A percentile compares a stretch with the other conserved stretches of the same genome.
phyloP scores from a whole-genome alignment of 2,888 invertebrate species.

The Lypha dubia region DNA sequence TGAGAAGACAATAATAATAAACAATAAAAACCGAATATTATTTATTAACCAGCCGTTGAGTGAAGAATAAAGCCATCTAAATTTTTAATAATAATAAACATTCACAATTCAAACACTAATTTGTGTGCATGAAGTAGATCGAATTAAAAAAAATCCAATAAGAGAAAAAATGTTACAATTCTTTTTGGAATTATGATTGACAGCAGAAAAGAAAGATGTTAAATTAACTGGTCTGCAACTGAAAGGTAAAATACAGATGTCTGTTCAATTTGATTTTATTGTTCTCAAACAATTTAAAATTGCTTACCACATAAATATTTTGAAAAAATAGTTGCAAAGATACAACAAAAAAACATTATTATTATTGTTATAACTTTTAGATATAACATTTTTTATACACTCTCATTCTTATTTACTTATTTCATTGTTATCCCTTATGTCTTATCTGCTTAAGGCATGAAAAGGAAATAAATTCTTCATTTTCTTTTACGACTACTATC shows the following conservation, averaged over 20 bases:
- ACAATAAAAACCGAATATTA: background rate
- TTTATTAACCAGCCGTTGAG: background rate
- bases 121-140: slow-evolving; percentile 10
- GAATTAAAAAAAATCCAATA: background rate
- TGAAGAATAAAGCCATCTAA: background rate
- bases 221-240: slow-evolving; percentile 10
- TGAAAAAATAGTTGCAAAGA: too few species aligned
- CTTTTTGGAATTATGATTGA: slow-evolving; percentile 37
- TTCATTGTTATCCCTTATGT: slow-evolving; percentile 16
- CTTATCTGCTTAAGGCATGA: slow-evolving; percentile 19
- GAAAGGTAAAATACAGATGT: slow-evolving; percentile 12
- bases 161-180: background rate
- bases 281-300: background rate
- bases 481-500: slow-evolving; percentile 43
- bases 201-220: slow-evolving; percentile 10
- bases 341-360: background rate
- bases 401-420: slow-evolving; percentile 13
- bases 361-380: slow-evolving; percentile 39
- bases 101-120: slow-evolving; percentile 7
- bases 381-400: slow-evolving; percentile 1
- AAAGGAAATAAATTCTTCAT: slow-evolving; percentile 39
- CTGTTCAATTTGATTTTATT: background rate
- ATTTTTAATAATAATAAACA: too few species aligned
- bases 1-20: too few species aligned
- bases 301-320: background rate